Conservation (phyloP, 2,113 vertebrate genomes). For the Boulengeromyrus knoepffleri region DNA sequence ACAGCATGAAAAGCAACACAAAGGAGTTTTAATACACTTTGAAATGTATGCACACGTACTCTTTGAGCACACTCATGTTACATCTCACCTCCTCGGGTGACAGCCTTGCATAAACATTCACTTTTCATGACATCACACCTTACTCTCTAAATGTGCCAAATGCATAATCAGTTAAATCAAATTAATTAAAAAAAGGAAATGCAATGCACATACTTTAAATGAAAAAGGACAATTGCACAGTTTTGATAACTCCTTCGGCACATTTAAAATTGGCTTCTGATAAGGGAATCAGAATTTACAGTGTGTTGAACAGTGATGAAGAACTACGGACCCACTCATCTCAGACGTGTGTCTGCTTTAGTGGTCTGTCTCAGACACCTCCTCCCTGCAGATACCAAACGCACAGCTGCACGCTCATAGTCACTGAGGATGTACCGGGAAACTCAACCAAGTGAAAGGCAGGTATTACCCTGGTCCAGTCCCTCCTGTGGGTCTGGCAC, state of each 20-base stretch:
- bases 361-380: neutral
- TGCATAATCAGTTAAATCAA: neutral
- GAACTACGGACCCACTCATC: neutral
- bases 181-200: neutral
- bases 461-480: neutral
- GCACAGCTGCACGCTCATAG: neutral
- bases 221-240: neutral
- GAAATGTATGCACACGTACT: neutral
- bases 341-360: neutral
- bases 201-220: neutral
- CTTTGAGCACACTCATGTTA: neutral
- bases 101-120: neutral
- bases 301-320: neutral
- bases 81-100: neutral
- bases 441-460: neutral
- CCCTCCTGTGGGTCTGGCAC: neutral
- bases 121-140: neutral
- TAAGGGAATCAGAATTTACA: neutral
- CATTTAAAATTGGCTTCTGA: neutral
- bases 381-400: neutral
- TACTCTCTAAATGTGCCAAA: neutral
- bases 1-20: neutral
- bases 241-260: constrained; percentile 16
- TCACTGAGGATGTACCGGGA: neutral
- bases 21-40: neutral